Base-by-base conservation (phyloP, 2,113 vertebrate genomes). In the Gnathonemus echidnorhynchus region DNA sequence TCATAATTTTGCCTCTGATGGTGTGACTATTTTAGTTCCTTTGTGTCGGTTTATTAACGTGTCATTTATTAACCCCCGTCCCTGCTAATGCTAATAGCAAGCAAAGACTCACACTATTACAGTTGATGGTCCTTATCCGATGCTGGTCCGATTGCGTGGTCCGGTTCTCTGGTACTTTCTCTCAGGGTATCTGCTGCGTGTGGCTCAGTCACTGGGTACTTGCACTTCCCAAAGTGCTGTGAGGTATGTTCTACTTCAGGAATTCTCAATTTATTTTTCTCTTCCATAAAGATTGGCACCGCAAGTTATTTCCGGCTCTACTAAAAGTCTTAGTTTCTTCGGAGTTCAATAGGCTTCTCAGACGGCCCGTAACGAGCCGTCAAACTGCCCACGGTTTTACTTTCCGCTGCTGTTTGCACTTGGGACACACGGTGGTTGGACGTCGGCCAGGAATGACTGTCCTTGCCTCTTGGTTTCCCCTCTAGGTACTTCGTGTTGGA, bases 401-500 rank as follows among this genome's bases (percentile, higher is more conserved):
- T 42, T 42, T 42, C 17, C 15, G 31, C 17, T 42, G 35, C 27
- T 31, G 10, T 31, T 70, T 31, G 62, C 62, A 70, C 11, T 3
- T 31, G 10, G n/a, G 62, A 31, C n/a, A 11, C 62, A 0, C 0
- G n/a, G 17, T 11, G 35, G 17, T 7, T 42, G 31, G 74, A 80
- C 31, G 17, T 17, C 4, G 35, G 74, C 74, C 74, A 17, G 31
- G 31, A 39, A 77, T 80, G 35, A 80, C 35, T 17, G 31, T 10
- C 74, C 74, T 80, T 39, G 88, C 90, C 1, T 89, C 80, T 90
- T 6, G 62, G 48, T 87, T 39, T 21, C 58, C n/a, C 5, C 85
- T 92, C 89, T 90, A 96, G 95, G 91, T 96, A 94, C 89, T 98
- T 98, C 86, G 96, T 98, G 70, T 93, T 99, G 95, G 97, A 99